Evolutionary conservation across 1,140 invertebrate genomes (phyloP).

Genomic region (Agrilus planipennis): DNA sequence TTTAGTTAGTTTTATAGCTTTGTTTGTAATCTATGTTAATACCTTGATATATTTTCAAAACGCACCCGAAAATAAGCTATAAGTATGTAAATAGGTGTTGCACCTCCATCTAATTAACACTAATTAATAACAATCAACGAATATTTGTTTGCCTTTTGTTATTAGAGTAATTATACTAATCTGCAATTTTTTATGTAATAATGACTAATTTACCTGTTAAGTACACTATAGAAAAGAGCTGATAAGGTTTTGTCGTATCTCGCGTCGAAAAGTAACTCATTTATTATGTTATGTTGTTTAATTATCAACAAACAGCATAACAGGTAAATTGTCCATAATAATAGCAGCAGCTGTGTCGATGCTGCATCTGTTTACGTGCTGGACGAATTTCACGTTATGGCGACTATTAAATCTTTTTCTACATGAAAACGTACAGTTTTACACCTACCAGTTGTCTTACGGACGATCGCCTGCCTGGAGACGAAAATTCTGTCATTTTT

Average conservation of each 20-base stretch:
- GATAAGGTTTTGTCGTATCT: neutral
- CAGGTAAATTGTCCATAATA: neutral
- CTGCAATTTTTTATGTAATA: no score
- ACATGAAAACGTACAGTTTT: neutral
- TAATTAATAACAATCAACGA: no score
- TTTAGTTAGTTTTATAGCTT: no score
- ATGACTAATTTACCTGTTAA: neutral
- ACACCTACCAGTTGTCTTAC: constrained; percentile 12
- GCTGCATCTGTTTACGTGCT: constrained; percentile 6
- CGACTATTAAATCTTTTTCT: neutral
- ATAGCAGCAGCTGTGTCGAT: no score
- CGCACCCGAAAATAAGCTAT: no score
- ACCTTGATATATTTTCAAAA: no score
- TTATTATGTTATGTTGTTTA: no score
- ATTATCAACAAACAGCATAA: constrained; percentile 5
- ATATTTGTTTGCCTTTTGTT: no score
- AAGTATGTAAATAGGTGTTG: no score
- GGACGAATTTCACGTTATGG: constrained; percentile 5
- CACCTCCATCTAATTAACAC: no score
- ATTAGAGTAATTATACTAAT: no score
- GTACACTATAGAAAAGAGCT: neutral
- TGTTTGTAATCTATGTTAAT: no score
- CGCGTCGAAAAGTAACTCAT: neutral
- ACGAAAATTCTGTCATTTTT: constrained; percentile 19
- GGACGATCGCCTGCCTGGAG: constrained; percentile 15